Base-by-base conservation (phyloP, 2,113 vertebrate species). In the Bubo bubo region DNA sequence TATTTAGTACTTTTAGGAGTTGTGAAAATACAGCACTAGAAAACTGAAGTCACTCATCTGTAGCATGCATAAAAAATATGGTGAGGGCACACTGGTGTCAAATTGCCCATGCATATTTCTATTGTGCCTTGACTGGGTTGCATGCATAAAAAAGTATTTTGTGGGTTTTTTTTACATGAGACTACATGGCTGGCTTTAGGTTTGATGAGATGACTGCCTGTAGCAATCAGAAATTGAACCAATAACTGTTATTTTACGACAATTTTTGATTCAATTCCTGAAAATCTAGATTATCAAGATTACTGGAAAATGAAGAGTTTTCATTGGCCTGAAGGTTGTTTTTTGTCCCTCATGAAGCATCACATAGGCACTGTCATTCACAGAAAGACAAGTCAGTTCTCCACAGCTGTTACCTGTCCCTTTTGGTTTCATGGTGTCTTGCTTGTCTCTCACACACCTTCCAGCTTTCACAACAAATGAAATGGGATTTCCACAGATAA, bases 1-100 rank as follows among this genome's bases (percentile, higher is more conserved):
- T 97, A 95, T 88, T 95, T 96, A 95, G 90, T 97, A 91, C 92
- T 97, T 96, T 83, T 76, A 97, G 86, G 87, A 97, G 95, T 95
- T 97, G 74, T 93, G 76, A 94, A 96, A 97, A 93, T 76, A 79
- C 1, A 53, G 34, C 37, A 47, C 72, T 71, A 67, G 66, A 90
- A 93, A 71, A 41, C 59, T 88, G 45, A 86, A 92, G 50, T 91
- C 53, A 64, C 74, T 85, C 72, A 70, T 80, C 56, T 83, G 63
- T 76, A 83, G 41, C 72, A 63, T 80, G 21, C 34, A 49, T 52
- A 80, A 82, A 89, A 95, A 70, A 35, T 71, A 20, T 4, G 10
- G 24, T 56, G 49, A 87, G 77, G 66, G 76, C 35, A 74, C 60
- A 60, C 32, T 72, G 37, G 17, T 89, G 62, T 96, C 70, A 85